These are phyloP conservation scores for Globia sparganii DNA, from an alignment of 2,888 invertebrate species.

Conservation along the genomic window DNA sequence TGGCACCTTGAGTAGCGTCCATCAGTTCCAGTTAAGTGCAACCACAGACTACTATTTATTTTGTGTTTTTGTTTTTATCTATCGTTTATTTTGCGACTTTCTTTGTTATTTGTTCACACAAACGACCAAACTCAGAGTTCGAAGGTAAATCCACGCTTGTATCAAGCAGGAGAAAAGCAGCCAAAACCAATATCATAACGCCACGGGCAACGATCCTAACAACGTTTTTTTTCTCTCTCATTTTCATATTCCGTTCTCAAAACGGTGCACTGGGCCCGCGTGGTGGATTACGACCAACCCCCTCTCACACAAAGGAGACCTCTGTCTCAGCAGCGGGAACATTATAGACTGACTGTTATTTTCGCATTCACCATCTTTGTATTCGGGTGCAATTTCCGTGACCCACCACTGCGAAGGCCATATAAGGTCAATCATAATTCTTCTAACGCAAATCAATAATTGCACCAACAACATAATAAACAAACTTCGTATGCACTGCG, in stretches of 20 bases:
- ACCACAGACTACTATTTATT: neutral
- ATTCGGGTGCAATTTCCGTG: neutral
- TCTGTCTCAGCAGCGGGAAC: too few relatives aligned
- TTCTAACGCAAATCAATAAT: conserved; percentile 33
- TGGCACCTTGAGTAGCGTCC: neutral
- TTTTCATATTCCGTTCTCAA: neutral
- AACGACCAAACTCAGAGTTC: neutral
- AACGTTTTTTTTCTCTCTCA: neutral
- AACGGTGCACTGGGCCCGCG: too few relatives aligned
- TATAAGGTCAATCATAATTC: conserved; percentile 8
- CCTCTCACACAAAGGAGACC: too few relatives aligned
- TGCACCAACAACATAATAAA: conserved; percentile 25
- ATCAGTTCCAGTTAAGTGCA: neutral
- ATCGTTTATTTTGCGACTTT: neutral
- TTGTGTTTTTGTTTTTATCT: neutral
- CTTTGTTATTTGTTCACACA: neutral
- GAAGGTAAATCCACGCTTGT: neutral
- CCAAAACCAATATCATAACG: neutral
- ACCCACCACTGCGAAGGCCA: neutral
- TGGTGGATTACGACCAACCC: too few relatives aligned
- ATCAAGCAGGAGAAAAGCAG: neutral
- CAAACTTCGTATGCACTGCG: conserved; percentile 27
- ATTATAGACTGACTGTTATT: too few relatives aligned
- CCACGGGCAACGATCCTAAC: neutral
- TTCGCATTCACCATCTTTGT: too few relatives aligned